These are phyloP conservation scores for Valencia hispanica DNA, from an alignment of 2,797 vertebrate genomes.

Conservation along the genomic window DNA sequence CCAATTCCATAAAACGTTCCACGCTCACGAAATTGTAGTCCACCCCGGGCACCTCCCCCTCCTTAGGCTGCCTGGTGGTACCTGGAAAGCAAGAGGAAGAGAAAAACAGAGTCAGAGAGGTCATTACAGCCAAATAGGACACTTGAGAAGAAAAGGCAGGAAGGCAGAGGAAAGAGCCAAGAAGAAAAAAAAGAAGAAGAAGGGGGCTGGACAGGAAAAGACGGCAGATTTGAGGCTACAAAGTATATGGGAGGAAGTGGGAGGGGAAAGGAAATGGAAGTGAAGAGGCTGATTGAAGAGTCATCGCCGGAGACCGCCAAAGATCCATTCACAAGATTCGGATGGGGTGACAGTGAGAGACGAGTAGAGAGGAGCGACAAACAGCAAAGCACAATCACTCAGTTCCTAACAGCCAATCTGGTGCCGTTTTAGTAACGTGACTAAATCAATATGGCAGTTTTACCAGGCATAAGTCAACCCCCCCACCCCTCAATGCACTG, in stretches of 20 bases:
- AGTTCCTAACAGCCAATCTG: constrained; percentile 41
- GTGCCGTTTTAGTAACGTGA: constrained; percentile 46
- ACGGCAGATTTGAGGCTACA: constrained; percentile 58
- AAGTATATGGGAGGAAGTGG: constrained; percentile 65
- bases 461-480: constrained; percentile 53
- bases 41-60: constrained; percentile 98
- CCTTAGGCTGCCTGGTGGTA: constrained; percentile 98
- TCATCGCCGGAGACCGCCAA: constrained; percentile 64
- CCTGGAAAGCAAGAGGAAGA: constrained; percentile 75
- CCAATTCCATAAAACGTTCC: constrained; percentile 99
- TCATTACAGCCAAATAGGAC: constrained; percentile 68
- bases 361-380: constrained; percentile 20
- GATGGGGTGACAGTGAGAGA: constrained; percentile 61
- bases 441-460: constrained; percentile 55
- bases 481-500: constrained; percentile 30
- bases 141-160: constrained; percentile 75
- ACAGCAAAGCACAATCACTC: constrained; percentile 41
- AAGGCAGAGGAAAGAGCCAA: constrained; percentile 55
- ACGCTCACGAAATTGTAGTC: constrained; percentile 99
- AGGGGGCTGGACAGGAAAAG: constrained; percentile 40
- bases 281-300: constrained; percentile 65
- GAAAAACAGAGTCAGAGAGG: constrained; percentile 37
- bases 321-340: constrained; percentile 66
- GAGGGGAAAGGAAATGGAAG: constrained; percentile 67
- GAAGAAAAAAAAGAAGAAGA: constrained; percentile 15